Evolutionary conservation across 2,888 invertebrate species (phyloP), one percentile per base, ranked within the genome.

Genomic region (Mythimna ferrago): DNA sequence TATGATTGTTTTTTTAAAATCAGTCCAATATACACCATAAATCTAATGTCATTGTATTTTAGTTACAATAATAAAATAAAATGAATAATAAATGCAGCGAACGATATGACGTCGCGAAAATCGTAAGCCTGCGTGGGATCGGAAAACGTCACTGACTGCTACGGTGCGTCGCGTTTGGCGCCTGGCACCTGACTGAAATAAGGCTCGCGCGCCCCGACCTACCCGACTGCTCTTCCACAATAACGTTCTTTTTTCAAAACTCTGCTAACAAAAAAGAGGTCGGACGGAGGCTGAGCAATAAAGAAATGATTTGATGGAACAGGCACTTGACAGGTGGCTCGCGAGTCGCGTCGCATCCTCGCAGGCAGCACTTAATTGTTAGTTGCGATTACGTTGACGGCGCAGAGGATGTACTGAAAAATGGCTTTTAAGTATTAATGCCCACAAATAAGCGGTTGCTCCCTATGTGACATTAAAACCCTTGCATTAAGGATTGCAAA

Each of bases 221-320:
- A 95, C 94, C 95, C 95, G 90, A 96, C 93, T 90, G 88, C 91
- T 92, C 89, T 88, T 91, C 92, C 90, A 93, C 92, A 89, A 90
- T 91, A 93, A 94, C 93, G 93, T 91, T 92, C 83, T 94, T 94
- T 93, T 93, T 95, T 94, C 92, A 92, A 95, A 94, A 93, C 92
- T 91, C 91, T 89, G 90, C 89, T 87, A 85, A 93, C 91, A 95
- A 95, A 95, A 94, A 93, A 92, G 92, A 93, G 92, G 92, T 94
- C 91, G 90, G 87, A 88, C 88, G 90, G 94, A 95, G 94, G 92
- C 94, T 95, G 95, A 92, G 92, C 91, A 90, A 92, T 95, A 94
- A 95, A 95, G 94, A 95, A 95, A 96, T 95, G 95, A 96, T 96
- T 96, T 96, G 95, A 95, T 95, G 93, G 94, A 95, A 94, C 93